Evolutionary conservation across 1,140 invertebrate genomes (phyloP), one percentile per base, ranked within the genome.

Genomic region (Stegodyphus mimosarum): DNA sequence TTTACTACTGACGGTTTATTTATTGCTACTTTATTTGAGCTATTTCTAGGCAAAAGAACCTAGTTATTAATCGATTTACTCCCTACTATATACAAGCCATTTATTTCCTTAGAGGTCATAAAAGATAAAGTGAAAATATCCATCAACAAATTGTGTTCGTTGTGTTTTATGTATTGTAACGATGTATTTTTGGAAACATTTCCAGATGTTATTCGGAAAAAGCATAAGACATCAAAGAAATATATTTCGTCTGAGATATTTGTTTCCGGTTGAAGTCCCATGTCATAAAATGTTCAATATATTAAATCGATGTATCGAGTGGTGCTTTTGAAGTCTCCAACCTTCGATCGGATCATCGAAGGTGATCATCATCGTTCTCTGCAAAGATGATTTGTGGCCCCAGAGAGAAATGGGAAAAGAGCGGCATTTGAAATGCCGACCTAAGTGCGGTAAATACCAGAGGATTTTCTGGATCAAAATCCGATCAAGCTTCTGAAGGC

Each of bases 251-350:
- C 49, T 13, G 6, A 48, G 33, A 74, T 11, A 33, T 64, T 50
- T 50, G 63, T 66, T 77, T 52, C 10, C 67, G 55, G 17, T 11
- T 79, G 66, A 60, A 79, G 70, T 79, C 67, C 63, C 50, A 79
- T 79, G 55, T 79, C 77, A 79, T 79, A 79, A 79, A 79, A 71
- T 70, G 66, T 70, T 79, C 77, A 64, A 79, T 79, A 69, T 70
- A 79, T 70, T 79, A 60, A 70, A 79, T 79, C 52, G 49, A 18
- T 70, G 33, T 33, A 33, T 33, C 33, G 33, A 33, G 33, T 33
- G 33, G 33, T 33, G 33, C 33, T 79, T 55, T 52, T 53, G 67
- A 53, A 69, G 66, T 48, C 18, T 70, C 17, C 55, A 60, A 60
- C 9, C 51, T 55, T 60, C 66, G 13, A 52, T 79, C 11, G 17